Evolutionary conservation across 2,797 vertebrate species (phyloP).

Genomic region (Phoebastria nigripes): DNA sequence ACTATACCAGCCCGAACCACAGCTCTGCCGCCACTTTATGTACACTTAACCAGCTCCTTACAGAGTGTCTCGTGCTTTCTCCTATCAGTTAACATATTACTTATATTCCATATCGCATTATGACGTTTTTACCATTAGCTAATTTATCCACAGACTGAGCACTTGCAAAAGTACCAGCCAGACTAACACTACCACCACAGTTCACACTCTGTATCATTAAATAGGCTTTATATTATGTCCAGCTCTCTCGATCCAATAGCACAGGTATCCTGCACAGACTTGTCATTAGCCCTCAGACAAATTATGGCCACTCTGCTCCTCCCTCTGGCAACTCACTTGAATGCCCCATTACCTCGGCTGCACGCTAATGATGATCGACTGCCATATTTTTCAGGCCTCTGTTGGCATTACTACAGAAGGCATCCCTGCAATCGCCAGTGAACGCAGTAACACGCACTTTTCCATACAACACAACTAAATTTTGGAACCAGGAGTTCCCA

Average conservation of each 20-base stretch:
- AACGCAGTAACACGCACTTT: not conserved
- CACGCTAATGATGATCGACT: fast-evolving
- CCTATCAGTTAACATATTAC: not conserved
- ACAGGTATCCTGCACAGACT: not conserved
- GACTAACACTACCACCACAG: not conserved
- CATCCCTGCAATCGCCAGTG: not conserved
- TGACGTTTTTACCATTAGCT: not conserved
- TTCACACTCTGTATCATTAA: not conserved
- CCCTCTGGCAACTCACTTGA: not conserved
- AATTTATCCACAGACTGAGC: not conserved
- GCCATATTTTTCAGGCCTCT: not conserved
- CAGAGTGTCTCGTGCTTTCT: not conserved
- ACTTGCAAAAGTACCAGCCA: not conserved
- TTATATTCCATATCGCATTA: not conserved
- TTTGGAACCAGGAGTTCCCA: not conserved
- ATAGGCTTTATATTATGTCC: not conserved
- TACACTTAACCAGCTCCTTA: not conserved
- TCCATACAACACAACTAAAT: not conserved
- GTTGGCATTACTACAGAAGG: not conserved
- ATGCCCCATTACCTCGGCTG: not conserved
- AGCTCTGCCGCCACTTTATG: fast-evolving
- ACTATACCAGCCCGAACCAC: not conserved
- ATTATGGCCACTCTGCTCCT: not conserved
- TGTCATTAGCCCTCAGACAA: not conserved
- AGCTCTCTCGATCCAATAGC: not conserved